Base-by-base conservation (phyloP, 2,888 invertebrate species). In the Holacanthella duospinosa region DNA sequence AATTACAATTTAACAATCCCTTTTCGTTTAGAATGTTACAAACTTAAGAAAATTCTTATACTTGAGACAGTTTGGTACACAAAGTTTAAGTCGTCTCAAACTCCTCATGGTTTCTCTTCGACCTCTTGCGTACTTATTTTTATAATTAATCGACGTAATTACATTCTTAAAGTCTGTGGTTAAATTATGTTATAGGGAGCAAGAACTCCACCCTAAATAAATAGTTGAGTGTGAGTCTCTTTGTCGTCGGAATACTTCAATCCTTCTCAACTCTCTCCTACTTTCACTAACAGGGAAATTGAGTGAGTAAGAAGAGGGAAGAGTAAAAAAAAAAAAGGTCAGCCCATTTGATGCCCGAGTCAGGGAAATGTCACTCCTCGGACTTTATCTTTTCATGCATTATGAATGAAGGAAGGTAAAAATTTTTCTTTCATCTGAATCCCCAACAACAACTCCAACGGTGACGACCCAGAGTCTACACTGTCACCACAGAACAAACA, bases 301-400 rank as follows among this genome's bases (percentile, higher is more conserved):
- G 48, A 48, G 21, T 48, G 6, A 21, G 21, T 9, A 48, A 48
- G n/a, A n/a, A n/a, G n/a, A n/a, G n/a, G n/a, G n/a, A n/a, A n/a
- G 21, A 48, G 21, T 4, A 21, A 21, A 21, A 48, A 21, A 21
- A 21, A 21, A 48, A 21, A 21, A 48, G 48, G 48, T 48, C 48
- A 48, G 12, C 48, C 48, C 21, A 48, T 48, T 48, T 21, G 48
- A 21, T 48, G 48, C 19, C 48, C 21, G 21, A 48, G 48, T 48
- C 48, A 48, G 12, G n/a, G 48, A 48, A 48, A 48, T 48, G 48
- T 48, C 48, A 48, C 48, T 48, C 48, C 48, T 48, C 48, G 16
- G 4, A 16, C 48, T 4, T 48, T 21, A 21, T 48, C 48, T 21
- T 21, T 48, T 48, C 48, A 48, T 48, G 19, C 12, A 48, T 48